Base-by-base conservation (phyloP, 2,113 vertebrate genomes). In the Spea multiplicata region DNA sequence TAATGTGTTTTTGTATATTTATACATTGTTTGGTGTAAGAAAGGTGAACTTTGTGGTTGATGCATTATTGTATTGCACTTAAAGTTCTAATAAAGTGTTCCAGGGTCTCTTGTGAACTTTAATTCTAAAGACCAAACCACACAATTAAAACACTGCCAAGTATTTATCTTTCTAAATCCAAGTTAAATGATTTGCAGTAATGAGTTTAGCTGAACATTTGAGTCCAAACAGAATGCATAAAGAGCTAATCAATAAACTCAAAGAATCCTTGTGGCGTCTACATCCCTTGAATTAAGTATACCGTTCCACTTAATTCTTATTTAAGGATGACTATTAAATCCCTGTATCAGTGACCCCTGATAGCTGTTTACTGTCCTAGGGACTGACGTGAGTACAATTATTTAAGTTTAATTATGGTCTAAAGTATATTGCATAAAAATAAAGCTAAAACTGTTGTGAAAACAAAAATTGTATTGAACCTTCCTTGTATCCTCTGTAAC, bases 221-320 rank as follows among this genome's bases (percentile, higher is more conserved):
- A 83, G 67, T 84, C 52, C 79, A 84, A 85, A 76, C 44, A 75
- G 78, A 84, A 61, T 67, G 82, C 73, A 81, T 70, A 77, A 16
- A 81, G 68, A 73, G 57, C 74, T 66, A 73, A 85, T 87, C 87
- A 74, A 82, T 82, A 83, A 79, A 69, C 84, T 83, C 46, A 69
- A 4, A 76, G 66, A 62, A 74, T 81, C 71, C 47, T 85, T 73
- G 83, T 81, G 59, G 49, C 53, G 81, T 80, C 70, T 50, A 0
- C 70, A 62, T 80, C 53, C 80, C 81, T 80, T 84, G 68, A 64
- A 81, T 83, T 77, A 84, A 73, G 44, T 84, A 80, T 85, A 86
- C 85, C 45, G 79, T 82, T 86, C 62, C 16, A 71, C 66, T 83
- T 75, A 81, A 81, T 86, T 86, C 84, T 81, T 80, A 68, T 86